Base-by-base conservation (phyloP, 1,140 invertebrate species). In the Drosophila persimilis region DNA sequence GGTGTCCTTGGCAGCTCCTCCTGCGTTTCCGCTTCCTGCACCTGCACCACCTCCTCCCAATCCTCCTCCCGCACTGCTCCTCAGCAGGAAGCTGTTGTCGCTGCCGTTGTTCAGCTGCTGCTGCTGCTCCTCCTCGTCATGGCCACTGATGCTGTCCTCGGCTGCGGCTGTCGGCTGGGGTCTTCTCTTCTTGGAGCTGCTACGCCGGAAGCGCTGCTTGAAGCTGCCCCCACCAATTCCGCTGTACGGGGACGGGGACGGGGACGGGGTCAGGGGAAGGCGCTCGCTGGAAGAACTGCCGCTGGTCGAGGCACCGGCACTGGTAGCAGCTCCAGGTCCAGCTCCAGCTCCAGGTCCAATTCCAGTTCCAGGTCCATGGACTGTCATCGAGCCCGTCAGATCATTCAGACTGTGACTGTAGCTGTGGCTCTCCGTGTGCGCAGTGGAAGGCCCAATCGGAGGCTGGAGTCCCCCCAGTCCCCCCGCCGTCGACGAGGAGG, bases 1-100 rank as follows among this genome's bases (percentile, higher is more conserved):
- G 69, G 93, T 93, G 56, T 94, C 93, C 76, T 96, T 95, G 59
- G 56, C 20, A 39, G 31, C 31, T 31, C 29, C 6, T 29, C 39
- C 53, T 45, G 55, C 35, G 13, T 43, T 52, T 31, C 8, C 31
- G 60, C 20, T 20, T 20, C 5, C 70, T 13, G 62, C 41, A 15
- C 15, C 3, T 17, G 31, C 39, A 8, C 3, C 50, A n/a, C 20
- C n/a, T 6, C 15, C 51, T 20, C 31, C 31, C 3, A 7, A 15
- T 20, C 31, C 31, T 9, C 15, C 17, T 41, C 31, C 51, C 22
- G 35, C 11, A 26, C 43, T 22, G 11, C 59, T 43, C 6, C 67
- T 24, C 50, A 88, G 22, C 45, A 89, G 58, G 50, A 46, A 77
- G 11, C 84, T 86, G 35, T 74, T 81, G 46, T 91, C 89, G 48